Percentiles rank a stretch among this genome's conserved stretches.
phyloP scores from a whole-genome alignment of 2,113 vertebrate genomes.

The Gobiocypris rarus region DNA sequence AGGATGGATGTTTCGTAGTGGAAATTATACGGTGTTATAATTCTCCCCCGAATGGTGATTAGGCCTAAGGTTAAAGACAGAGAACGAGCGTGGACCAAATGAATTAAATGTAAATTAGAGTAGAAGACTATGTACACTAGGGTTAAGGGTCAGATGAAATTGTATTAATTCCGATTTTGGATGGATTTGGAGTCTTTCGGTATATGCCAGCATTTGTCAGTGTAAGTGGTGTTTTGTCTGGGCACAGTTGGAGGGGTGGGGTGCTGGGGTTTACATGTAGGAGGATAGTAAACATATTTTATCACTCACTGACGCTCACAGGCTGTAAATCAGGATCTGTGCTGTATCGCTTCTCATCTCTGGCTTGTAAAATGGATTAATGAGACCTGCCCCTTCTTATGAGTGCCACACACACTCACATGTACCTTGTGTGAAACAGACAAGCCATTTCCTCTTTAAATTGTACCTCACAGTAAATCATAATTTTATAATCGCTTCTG shows the following conservation, averaged over 20 bases:
- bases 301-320: conserved; percentile 51
- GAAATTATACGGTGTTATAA: neutral
- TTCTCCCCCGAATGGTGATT: neutral
- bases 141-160: neutral
- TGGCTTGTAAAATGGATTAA: conserved; percentile 53
- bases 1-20: neutral
- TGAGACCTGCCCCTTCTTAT: conserved; percentile 50
- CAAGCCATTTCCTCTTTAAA: conserved; percentile 11
- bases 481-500: conserved; percentile 1
- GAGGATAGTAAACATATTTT: conserved; percentile 58
- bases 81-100: neutral
- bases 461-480: conserved; percentile 14
- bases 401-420: conserved; percentile 40
- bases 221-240: conserved; percentile 24
- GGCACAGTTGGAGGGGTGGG: conserved; percentile 15
- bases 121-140: neutral
- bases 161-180: neutral
- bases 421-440: conserved; percentile 1
- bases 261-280: conserved; percentile 49
- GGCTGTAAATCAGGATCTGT: conserved; percentile 52
- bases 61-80: conserved; percentile 10
- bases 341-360: conserved; percentile 52
- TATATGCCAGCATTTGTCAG: neutral
- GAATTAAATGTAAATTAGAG: neutral
- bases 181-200: neutral